Conservation (phyloP, 2,888 invertebrate species). For the Coronaproctus castanopsis region DNA sequence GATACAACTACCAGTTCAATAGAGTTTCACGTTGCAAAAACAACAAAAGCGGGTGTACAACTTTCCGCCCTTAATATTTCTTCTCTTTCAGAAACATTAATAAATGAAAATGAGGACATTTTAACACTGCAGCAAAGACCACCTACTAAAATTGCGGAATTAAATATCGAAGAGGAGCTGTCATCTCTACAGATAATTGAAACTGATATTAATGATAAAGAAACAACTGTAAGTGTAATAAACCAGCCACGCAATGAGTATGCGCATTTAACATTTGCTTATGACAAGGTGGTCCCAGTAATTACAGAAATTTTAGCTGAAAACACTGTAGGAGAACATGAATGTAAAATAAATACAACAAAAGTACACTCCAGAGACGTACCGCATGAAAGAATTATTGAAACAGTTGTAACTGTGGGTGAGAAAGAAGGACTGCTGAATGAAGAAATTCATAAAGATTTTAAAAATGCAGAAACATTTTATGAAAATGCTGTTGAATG, state of each 20-base stretch:
- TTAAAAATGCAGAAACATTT: neutral
- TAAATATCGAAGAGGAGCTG: neutral
- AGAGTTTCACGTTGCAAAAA: neutral
- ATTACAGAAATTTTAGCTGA: neutral
- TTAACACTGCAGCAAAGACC: neutral
- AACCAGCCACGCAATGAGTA: neutral
- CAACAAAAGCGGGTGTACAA: neutral
- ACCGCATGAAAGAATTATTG: neutral
- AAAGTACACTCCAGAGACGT: neutral
- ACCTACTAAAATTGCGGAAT: neutral
- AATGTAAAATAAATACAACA: neutral
- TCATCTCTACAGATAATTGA: neutral
- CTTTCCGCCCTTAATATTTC: no score
- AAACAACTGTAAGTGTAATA: neutral
- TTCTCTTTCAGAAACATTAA: neutral
- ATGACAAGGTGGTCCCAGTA: neutral
- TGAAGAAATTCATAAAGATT: neutral
- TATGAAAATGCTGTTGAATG: neutral
- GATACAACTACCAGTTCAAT: neutral
- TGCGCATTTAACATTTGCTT: neutral
- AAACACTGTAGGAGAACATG: neutral
- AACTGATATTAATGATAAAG: neutral
- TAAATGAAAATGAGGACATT: neutral
- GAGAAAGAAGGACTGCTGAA: neutral
- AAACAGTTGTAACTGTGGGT: neutral